These are phyloP conservation scores for Hydrotaea cyrtoneurina DNA, from an alignment of 2,888 invertebrate species.

Conservation along the genomic window DNA sequence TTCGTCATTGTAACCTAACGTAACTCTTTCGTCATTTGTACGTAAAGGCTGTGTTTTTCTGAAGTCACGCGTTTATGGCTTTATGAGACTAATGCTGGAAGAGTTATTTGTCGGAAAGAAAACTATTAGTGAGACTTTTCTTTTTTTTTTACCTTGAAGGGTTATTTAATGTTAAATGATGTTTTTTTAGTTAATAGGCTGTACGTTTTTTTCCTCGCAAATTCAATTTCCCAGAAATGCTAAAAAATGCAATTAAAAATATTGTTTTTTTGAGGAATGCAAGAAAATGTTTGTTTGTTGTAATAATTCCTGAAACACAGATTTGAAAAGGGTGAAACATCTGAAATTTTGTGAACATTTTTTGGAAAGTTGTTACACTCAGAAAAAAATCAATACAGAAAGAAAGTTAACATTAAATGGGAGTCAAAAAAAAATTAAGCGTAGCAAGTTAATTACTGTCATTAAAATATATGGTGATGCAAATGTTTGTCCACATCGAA, in stretches of 20 bases:
- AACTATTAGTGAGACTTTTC: background rate
- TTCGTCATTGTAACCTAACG: slow-evolving; percentile 72
- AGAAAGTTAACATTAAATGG: too few relatives aligned
- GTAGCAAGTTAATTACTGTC: too few relatives aligned
- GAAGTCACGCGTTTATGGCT: slow-evolving; percentile 5
- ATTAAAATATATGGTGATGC: too few relatives aligned
- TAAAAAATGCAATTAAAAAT: slow-evolving; percentile 1
- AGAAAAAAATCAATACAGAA: too few relatives aligned
- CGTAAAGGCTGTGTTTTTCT: slow-evolving; percentile 59
- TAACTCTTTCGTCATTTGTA: slow-evolving; percentile 77
- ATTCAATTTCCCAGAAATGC: background rate
- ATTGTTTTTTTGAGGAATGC: background rate
- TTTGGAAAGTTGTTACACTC: too few relatives aligned
- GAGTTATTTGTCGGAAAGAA: slow-evolving; percentile 16
- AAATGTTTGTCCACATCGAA: too few relatives aligned
- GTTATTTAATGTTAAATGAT: slow-evolving; percentile 44
- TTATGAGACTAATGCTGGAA: slow-evolving; percentile 34
- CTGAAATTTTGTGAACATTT: too few relatives aligned
- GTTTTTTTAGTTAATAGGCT: background rate
- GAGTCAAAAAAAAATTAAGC: too few relatives aligned
- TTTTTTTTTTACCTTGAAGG: slow-evolving; percentile 47
- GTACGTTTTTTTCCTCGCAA: background rate
- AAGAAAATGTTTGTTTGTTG: too few relatives aligned
- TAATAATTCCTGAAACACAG: too few relatives aligned
- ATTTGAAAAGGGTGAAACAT: too few relatives aligned